Conservation (phyloP, 2,797 vertebrate genomes). For the Catharus ustulatus region DNA sequence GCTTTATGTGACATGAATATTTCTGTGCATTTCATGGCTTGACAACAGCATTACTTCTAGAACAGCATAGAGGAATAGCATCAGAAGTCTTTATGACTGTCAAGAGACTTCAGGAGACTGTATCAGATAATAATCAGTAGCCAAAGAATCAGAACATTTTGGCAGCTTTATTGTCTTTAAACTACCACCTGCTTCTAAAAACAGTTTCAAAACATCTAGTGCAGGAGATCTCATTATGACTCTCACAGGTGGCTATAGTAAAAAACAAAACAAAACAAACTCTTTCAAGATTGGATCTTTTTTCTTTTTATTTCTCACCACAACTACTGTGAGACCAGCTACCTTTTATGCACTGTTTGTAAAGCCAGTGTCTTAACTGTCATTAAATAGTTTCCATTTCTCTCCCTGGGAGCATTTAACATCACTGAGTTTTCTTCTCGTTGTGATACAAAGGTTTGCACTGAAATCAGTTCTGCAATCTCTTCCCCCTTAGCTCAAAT, state of each 20-base stretch:
- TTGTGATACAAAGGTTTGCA: background rate
- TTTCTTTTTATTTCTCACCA: background rate
- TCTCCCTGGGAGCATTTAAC: background rate
- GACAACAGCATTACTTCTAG: background rate
- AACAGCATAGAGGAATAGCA: background rate
- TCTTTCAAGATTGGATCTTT: background rate
- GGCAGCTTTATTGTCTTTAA: slow-evolving; percentile 26
- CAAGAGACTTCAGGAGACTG: background rate
- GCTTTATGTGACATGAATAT: background rate
- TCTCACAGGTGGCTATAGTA: background rate
- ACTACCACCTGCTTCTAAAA: slow-evolving; percentile 17
- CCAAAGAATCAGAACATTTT: background rate
- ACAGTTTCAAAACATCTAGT: slow-evolving; percentile 17
- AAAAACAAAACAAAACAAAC: background rate
- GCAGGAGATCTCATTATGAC: background rate
- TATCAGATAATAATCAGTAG: background rate
- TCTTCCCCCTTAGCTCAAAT: background rate
- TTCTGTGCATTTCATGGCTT: background rate
- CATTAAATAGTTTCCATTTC: background rate
- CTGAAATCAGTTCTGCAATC: background rate
- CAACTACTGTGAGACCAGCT: background rate
- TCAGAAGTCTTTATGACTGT: background rate
- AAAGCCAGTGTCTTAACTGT: background rate
- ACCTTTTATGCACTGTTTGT: background rate
- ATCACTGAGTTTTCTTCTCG: background rate